Conservation (phyloP, 2,797 vertebrate genomes). For the Manis javanica region DNA sequence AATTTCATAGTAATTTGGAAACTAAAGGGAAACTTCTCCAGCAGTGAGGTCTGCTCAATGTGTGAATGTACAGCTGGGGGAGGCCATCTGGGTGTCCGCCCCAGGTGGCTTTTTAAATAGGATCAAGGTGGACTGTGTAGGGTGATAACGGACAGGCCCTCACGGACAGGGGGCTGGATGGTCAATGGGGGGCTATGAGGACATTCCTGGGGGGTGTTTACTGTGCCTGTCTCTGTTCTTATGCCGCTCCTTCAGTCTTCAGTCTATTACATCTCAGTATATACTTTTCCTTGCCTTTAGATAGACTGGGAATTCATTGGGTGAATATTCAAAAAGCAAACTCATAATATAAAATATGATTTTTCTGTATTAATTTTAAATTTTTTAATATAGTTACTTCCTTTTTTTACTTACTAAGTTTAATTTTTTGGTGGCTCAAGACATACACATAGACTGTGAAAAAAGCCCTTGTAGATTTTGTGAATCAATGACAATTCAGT, state of each 20-base stretch:
- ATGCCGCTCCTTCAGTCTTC: too few relatives aligned
- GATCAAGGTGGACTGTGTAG: background rate
- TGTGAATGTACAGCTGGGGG: background rate
- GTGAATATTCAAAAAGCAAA: background rate
- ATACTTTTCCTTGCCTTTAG: background rate
- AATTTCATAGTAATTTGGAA: background rate
- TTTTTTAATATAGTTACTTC: background rate
- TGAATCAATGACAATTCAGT: background rate
- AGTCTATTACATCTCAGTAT: background rate
- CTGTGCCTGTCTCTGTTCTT: too few relatives aligned
- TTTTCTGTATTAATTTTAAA: background rate
- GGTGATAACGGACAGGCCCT: background rate
- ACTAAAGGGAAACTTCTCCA: background rate
- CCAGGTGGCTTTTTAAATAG: background rate
- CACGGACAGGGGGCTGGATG: background rate
- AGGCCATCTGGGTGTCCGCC: background rate
- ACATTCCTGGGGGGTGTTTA: background rate
- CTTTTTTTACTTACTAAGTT: background rate
- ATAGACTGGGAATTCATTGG: background rate
- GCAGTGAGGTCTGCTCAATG: background rate
- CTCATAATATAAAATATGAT: background rate
- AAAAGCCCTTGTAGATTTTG: background rate
- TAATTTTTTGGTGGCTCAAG: background rate
- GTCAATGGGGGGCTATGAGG: rapidly evolving
- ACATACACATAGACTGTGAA: background rate